phyloP scores from a whole-genome alignment of 2,888 invertebrate species.

The Thymelicus sylvestris region DNA sequence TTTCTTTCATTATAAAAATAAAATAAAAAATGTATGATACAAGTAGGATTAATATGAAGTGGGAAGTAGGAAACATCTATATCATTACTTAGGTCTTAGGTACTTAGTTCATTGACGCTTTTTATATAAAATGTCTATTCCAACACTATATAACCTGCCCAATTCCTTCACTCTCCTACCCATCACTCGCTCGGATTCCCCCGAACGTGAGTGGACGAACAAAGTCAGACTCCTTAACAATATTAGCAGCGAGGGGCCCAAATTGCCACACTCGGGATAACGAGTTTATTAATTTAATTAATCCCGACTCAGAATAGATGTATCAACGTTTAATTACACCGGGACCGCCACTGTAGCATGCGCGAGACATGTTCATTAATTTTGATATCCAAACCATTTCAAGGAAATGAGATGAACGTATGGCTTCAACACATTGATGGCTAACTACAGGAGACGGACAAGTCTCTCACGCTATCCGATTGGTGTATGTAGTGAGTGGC shows the following conservation, averaged over 20 bases:
- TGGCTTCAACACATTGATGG: too few species aligned
- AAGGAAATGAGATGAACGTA: slow-evolving; percentile 5
- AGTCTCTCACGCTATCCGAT: too few species aligned
- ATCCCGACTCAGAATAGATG: slow-evolving; percentile 54
- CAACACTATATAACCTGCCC: too few species aligned
- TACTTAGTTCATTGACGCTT: neutral
- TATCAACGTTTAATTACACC: slow-evolving; percentile 49
- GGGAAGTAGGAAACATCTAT: too few species aligned
- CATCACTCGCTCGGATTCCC: neutral
- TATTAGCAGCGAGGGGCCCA: slow-evolving; percentile 49
- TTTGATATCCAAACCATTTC: slow-evolving; percentile 29
- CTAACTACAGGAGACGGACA: too few species aligned
- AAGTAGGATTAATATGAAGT: too few species aligned
- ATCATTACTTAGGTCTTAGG: neutral
- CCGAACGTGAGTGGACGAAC: slow-evolving; percentile 9
- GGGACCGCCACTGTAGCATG: slow-evolving; percentile 38
- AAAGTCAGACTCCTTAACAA: slow-evolving; percentile 43
- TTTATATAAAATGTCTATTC: too few species aligned
- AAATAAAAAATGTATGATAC: too few species aligned
- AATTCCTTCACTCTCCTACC: neutral
- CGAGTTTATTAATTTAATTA: slow-evolving; percentile 72
- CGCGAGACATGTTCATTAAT: slow-evolving; percentile 38
- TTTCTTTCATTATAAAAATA: too few species aligned
- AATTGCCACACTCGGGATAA: slow-evolving; percentile 66
- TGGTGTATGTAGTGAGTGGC: too few species aligned